Evolutionary conservation across 2,888 invertebrate genomes (phyloP).

Genomic region (Selenia dentaria): DNA sequence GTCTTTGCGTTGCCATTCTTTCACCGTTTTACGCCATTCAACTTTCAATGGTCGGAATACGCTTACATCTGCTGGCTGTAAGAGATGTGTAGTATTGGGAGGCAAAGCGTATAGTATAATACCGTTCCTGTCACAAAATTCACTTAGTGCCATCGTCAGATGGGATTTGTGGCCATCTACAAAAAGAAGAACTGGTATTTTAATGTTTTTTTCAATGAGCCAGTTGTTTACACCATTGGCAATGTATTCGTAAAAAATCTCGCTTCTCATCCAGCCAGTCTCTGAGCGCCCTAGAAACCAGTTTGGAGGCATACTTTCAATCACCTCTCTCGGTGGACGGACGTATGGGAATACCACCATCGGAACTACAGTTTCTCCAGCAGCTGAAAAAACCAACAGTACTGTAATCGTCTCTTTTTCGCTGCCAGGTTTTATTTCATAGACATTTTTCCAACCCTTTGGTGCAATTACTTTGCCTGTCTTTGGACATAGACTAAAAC

Average conservation of each 20-base stretch:
- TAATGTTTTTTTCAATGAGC: not conserved
- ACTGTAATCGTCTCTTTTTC: slow-evolving; percentile 37
- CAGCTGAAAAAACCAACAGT: slow-evolving; percentile 19
- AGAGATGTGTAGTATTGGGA: not conserved
- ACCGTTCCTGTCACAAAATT: not conserved
- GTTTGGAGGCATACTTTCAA: slow-evolving; percentile 24
- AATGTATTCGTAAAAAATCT: not conserved
- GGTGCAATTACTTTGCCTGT: slow-evolving; percentile 20
- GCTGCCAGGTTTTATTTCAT: slow-evolving; percentile 27
- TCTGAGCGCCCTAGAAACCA: slow-evolving; percentile 3
- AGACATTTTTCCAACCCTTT: slow-evolving; percentile 33
- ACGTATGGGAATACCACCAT: not conserved
- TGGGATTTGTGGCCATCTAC: not conserved
- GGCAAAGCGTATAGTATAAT: not conserved
- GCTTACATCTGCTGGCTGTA: not conserved
- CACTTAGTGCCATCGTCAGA: not conserved
- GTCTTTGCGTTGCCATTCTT: not conserved
- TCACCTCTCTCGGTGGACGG: slow-evolving; percentile 4
- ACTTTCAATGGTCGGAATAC: not conserved
- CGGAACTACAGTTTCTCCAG: not conserved
- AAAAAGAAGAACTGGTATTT: not conserved
- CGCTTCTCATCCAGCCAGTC: slow-evolving; percentile 14
- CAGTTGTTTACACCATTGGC: not conserved
- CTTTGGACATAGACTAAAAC: slow-evolving; percentile 25
- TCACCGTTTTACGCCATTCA: not conserved